These are phyloP conservation scores for Conomelus anceps DNA, from an alignment of 2,888 invertebrate genomes.

Conservation along the genomic window DNA sequence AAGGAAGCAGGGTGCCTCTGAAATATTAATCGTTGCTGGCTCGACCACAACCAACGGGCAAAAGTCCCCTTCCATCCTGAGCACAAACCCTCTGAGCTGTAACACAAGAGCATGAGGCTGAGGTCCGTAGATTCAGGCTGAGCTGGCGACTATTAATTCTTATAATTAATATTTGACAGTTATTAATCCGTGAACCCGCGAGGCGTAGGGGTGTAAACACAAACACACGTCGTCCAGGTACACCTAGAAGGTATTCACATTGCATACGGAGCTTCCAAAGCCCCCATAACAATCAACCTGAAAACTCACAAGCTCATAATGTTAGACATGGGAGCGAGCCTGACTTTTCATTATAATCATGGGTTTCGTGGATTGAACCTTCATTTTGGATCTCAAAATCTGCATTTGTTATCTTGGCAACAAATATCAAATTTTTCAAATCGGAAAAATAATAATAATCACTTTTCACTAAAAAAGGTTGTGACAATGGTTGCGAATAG, in stretches of 20 bases:
- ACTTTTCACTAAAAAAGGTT: too few species aligned
- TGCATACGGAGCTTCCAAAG: too few species aligned
- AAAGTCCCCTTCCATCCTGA: background rate
- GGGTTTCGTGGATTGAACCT: too few species aligned
- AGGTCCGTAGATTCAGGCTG: background rate
- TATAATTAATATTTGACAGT: background rate
- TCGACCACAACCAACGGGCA: background rate
- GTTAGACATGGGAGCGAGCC: too few species aligned
- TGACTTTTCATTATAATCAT: too few species aligned
- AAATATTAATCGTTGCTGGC: constrained; percentile 3
- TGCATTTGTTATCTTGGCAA: too few species aligned
- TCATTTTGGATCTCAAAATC: too few species aligned
- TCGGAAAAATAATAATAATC: too few species aligned
- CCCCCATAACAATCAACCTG: too few species aligned
- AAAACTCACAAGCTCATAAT: too few species aligned
- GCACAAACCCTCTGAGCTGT: background rate
- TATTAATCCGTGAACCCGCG: background rate
- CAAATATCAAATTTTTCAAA: too few species aligned
- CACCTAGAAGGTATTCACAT: background rate
- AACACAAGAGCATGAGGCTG: background rate
- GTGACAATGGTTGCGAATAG: too few species aligned
- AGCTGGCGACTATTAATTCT: background rate
- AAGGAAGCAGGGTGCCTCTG: background rate
- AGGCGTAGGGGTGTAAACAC: background rate
- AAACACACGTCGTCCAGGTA: background rate